A percentile compares a stretch with the other conserved stretches of the same genome.
Conservation (phyloP, 2,113 vertebrate species). For the Pomatostomus ruficeps region DNA sequence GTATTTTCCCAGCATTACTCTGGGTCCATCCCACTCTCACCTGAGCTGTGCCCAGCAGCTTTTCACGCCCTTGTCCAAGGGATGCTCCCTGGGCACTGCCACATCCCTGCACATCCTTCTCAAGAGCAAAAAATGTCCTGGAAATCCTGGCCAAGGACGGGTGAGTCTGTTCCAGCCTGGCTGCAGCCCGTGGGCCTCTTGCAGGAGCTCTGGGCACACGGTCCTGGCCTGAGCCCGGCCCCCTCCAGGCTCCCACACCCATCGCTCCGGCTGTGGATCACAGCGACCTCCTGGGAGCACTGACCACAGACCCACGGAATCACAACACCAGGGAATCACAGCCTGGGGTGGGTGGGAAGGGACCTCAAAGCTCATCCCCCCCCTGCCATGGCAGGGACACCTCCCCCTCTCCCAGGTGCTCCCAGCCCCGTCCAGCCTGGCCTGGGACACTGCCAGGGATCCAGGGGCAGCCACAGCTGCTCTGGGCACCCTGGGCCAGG, state of each 20-base stretch:
- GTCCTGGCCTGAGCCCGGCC: background rate
- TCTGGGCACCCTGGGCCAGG: background rate
- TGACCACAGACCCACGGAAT: too few species aligned
- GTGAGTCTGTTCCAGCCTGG: background rate
- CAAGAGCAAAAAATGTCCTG: background rate
- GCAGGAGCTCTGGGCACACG: background rate
- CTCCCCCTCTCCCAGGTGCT: accelerated
- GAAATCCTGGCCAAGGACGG: background rate
- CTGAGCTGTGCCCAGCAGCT: background rate
- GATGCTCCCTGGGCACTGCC: background rate
- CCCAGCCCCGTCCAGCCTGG: background rate
- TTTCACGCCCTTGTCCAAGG: background rate
- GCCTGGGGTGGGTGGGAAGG: background rate
- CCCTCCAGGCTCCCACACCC: background rate
- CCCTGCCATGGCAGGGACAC: background rate
- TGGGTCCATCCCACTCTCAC: background rate
- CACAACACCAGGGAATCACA: background rate
- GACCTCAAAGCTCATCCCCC: background rate
- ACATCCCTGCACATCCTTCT: background rate
- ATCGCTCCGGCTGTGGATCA: background rate
- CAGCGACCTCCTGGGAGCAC: background rate
- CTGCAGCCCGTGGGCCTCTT: background rate
- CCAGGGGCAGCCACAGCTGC: background rate
- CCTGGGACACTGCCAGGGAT: background rate
- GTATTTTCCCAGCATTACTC: too few species aligned